Conservation (phyloP, 1,140 invertebrate genomes). For the Drosophila arizonae region DNA sequence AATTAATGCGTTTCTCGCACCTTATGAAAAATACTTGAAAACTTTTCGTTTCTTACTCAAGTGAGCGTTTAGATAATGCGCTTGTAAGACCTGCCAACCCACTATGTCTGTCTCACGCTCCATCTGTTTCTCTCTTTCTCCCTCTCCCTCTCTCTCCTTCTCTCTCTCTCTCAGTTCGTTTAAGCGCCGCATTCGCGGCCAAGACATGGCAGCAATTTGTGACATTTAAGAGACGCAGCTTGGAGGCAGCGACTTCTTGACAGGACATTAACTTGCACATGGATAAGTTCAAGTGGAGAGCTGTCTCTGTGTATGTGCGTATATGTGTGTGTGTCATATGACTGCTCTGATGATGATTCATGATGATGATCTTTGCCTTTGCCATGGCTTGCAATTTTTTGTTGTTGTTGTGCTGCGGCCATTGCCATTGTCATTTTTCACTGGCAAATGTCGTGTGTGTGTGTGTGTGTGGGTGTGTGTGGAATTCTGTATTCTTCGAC, state of each 20-base stretch:
- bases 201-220: slow-evolving; percentile 65
- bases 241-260: slow-evolving; percentile 77
- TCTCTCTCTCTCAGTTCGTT: background rate
- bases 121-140: no score
- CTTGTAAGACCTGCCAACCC: slow-evolving; percentile 39
- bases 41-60: slow-evolving; percentile 31
- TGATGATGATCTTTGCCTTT: slow-evolving; percentile 71
- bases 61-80: slow-evolving; percentile 62
- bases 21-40: slow-evolving; percentile 43
- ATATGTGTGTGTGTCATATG: slow-evolving; percentile 51
- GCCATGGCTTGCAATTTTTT: slow-evolving; percentile 60
- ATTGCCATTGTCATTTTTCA: slow-evolving; percentile 72
- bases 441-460: slow-evolving; percentile 39
- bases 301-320: slow-evolving; percentile 33
- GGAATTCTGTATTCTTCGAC: slow-evolving; percentile 4
- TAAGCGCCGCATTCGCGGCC: slow-evolving; percentile 7
- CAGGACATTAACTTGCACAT: slow-evolving; percentile 76
- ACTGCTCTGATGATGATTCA: slow-evolving; percentile 75
- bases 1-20: slow-evolving; percentile 40
- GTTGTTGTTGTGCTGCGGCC: slow-evolving; percentile 31
- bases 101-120: background rate
- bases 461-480: background rate
- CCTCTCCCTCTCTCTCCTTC: background rate
- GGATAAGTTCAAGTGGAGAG: slow-evolving; percentile 48
- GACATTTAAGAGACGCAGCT: slow-evolving; percentile 72